A percentile compares a stretch with the other conserved stretches of the same genome.
Evolutionary conservation across 2,888 invertebrate species (phyloP).

Genomic region (Andrena praecox): DNA sequence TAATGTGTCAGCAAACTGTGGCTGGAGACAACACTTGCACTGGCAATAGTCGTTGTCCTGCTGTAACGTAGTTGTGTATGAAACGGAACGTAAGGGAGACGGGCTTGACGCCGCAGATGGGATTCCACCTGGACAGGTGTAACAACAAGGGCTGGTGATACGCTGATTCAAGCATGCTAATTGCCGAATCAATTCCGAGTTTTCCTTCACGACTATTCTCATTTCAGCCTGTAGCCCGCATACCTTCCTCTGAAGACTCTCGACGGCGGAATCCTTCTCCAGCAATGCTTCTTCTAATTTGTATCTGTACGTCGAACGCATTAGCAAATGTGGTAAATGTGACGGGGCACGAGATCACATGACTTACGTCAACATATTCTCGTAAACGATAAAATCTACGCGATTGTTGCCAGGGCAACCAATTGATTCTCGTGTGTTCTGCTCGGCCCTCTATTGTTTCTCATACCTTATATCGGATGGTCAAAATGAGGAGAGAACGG

Average conservation of each 20-base stretch:
- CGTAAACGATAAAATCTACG: constrained; percentile 14
- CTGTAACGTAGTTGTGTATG: constrained; percentile 54
- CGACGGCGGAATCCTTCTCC: constrained; percentile 88
- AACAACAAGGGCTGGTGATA: constrained; percentile 69
- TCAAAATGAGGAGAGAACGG: neutral
- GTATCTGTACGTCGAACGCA: constrained; percentile 84
- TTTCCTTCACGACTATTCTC: constrained; percentile 88
- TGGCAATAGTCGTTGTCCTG: constrained; percentile 68
- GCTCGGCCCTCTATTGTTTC: constrained; percentile 28
- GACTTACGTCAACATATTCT: constrained; percentile 24
- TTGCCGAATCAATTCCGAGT: constrained; percentile 87
- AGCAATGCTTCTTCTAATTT: constrained; percentile 88
- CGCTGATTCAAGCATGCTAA: constrained; percentile 80
- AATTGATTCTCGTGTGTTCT: constrained; percentile 28
- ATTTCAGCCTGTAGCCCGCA: constrained; percentile 88
- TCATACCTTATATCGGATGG: neutral
- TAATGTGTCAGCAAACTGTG: constrained; percentile 55
- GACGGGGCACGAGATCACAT: constrained; percentile 3
- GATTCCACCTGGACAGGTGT: constrained; percentile 64
- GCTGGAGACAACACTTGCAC: constrained; percentile 69
- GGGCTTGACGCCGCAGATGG: constrained; percentile 55
- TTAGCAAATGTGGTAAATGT: constrained; percentile 4
- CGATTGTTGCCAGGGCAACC: constrained; percentile 54
- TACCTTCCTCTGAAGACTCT: constrained; percentile 88
- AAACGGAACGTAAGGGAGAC: constrained; percentile 52